Base-by-base conservation (phyloP, 2,113 vertebrate species). In the Oncorhynchus kisutch region DNA sequence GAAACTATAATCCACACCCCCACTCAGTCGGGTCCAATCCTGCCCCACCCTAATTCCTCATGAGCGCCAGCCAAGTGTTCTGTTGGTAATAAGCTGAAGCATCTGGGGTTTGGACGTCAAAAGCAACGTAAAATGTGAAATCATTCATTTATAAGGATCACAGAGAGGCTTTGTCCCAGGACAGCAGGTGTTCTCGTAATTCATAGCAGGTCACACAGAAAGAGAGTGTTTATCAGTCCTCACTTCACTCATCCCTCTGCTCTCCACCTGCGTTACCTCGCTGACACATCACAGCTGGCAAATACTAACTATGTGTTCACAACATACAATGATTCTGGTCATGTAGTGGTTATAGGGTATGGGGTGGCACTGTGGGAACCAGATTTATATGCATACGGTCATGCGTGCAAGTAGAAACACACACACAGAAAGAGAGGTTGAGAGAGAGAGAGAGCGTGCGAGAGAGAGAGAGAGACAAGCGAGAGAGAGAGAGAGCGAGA, bases 131-230 rank as follows among this genome's bases (percentile, higher is more conserved):
- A 76, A 84, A 78, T 65, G 78, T 82, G 69, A 80, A 83, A 83
- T 78, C 73, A 74, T 85, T 73, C 74, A 82, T 85, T 78, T 85
- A 83, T 78, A 25, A 25, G 76, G 84, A 88, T 87, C 71, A 85
- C 73, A 88, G 75, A 86, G 79, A 82, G 78, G 86, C 87, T 88
- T 89, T 91, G 85, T 88, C 1, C 25, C 8, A 5, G 14, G 49
- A 24, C 3, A 71, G 71, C 88, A 90, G 86, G 86, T 88, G 87
- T 78, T 71, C 75, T 64, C 67, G 73, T 73, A 72, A 79, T 83
- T 83, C 79, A 29, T 67, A 68, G 3, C 22, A 75, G 77, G 39
- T 45, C 39, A 45, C 39, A 45, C 9, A 45, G 39, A 45, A 11
- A 45, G 39, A 45, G 39, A 45, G 39, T 45, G 39, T 45, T 45